Evolutionary conservation across 2,113 vertebrate genomes (phyloP).

Genomic region (Hemiscyllium ocellatum): DNA sequence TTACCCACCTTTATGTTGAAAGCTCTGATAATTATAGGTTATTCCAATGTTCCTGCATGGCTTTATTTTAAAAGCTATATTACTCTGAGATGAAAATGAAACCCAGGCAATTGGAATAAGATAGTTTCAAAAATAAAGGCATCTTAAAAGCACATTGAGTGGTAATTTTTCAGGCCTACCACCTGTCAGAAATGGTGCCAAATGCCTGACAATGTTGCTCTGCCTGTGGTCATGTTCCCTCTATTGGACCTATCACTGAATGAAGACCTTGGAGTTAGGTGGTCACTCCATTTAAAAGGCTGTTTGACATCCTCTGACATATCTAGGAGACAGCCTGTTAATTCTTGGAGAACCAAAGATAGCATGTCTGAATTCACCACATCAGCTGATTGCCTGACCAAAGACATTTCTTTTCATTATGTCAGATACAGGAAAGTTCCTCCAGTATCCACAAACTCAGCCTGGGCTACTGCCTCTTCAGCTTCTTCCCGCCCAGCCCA

Average conservation of each 20-base stretch:
- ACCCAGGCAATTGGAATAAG: not conserved
- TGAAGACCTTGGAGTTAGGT: not conserved
- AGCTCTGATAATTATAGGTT: constrained; percentile 38
- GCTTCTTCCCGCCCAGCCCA: not conserved
- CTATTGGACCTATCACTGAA: not conserved
- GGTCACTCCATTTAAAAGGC: not conserved
- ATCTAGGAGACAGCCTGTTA: not conserved
- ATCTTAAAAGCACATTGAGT: not conserved
- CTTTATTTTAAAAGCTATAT: constrained; percentile 19
- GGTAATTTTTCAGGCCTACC: not conserved
- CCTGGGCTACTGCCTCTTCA: not conserved
- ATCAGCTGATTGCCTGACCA: not conserved
- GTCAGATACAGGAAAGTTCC: not conserved
- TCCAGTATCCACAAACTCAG: not conserved
- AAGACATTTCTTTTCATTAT: not conserved
- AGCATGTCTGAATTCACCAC: not conserved
- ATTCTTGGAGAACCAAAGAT: not conserved
- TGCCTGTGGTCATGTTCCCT: not conserved
- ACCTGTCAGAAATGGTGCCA: not conserved
- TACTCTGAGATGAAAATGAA: not conserved
- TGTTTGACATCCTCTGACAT: not conserved
- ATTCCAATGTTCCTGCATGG: not conserved
- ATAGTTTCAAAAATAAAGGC: not conserved
- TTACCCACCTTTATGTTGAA: constrained; percentile 36
- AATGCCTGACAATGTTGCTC: not conserved